A percentile compares a stretch with the other conserved stretches of the same genome.
Conservation (phyloP, 2,797 vertebrate genomes). For the Smutsia temminckii region DNA sequence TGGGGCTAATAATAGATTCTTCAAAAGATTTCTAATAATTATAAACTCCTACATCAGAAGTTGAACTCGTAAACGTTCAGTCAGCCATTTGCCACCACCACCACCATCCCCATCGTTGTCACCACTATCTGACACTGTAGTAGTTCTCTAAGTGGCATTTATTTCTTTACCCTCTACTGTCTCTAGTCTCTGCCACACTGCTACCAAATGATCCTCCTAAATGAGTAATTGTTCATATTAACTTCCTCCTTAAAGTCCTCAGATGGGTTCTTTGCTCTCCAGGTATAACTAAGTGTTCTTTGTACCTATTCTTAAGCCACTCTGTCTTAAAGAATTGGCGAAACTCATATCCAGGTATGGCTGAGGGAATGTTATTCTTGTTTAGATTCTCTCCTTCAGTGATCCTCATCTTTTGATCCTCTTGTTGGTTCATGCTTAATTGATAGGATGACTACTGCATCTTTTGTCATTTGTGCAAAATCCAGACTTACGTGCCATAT, state of each 20-base stretch:
- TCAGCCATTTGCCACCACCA: not conserved
- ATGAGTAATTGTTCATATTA: not conserved
- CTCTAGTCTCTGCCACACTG: not conserved
- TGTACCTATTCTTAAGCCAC: not conserved
- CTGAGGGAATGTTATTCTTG: not conserved
- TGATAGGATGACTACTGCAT: not conserved
- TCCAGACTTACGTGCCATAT: not conserved
- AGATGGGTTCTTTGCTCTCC: not conserved
- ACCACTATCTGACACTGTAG: not conserved
- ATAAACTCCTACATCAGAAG: not conserved
- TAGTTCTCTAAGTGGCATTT: not conserved
- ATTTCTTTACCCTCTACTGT: not conserved
- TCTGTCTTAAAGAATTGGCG: not conserved
- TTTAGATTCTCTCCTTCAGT: not conserved
- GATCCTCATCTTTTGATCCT: not conserved
- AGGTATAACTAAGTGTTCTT: not conserved
- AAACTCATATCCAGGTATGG: not conserved
- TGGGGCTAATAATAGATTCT: not conserved
- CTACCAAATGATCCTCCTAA: not conserved
- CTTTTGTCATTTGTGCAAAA: slow-evolving; percentile 7
- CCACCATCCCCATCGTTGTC: too few species aligned
- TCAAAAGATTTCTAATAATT: not conserved
- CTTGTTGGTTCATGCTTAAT: not conserved
- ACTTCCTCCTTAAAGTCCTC: not conserved
- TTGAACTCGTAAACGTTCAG: not conserved